phyloP scores from a whole-genome alignment of 2,113 vertebrate species.

The Sorex fumeus region DNA sequence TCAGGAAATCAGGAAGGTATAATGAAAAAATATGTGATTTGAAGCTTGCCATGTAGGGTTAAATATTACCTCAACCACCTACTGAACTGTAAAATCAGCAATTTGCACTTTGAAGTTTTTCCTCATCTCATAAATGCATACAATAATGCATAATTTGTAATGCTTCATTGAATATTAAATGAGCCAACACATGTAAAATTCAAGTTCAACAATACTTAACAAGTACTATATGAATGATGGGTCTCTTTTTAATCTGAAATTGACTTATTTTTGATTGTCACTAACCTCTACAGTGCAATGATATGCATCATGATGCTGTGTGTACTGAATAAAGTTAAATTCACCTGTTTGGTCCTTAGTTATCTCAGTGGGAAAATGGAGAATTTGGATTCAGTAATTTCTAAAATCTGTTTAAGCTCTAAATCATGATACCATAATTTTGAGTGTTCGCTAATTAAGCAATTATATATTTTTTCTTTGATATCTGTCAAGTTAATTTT shows the following conservation, averaged over 20 bases:
- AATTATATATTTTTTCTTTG: constrained; percentile 54
- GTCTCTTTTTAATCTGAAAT: neutral
- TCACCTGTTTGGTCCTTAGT: neutral
- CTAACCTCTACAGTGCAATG: neutral
- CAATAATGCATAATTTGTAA: neutral
- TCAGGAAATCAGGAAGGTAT: neutral
- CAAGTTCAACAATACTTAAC: neutral
- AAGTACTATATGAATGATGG: neutral
- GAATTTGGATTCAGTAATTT: neutral
- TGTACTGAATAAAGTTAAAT: neutral
- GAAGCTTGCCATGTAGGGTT: neutral
- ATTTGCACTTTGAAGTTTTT: constrained; percentile 27
- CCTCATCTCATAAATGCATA: neutral
- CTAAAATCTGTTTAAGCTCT: neutral
- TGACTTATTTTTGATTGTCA: constrained; percentile 14
- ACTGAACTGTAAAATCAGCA: neutral
- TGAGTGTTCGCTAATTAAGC: constrained; percentile 48
- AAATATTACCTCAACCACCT: neutral
- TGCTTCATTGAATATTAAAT: constrained; percentile 11
- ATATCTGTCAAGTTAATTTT: constrained; percentile 66
- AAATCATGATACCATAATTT: constrained; percentile 48
- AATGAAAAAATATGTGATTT: neutral
- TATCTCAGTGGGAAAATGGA: constrained; percentile 17
- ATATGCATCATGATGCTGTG: neutral
- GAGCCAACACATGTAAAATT: neutral